phyloP scores from a whole-genome alignment of 2,113 vertebrate genomes.

The Himantopus leucocephalus region DNA sequence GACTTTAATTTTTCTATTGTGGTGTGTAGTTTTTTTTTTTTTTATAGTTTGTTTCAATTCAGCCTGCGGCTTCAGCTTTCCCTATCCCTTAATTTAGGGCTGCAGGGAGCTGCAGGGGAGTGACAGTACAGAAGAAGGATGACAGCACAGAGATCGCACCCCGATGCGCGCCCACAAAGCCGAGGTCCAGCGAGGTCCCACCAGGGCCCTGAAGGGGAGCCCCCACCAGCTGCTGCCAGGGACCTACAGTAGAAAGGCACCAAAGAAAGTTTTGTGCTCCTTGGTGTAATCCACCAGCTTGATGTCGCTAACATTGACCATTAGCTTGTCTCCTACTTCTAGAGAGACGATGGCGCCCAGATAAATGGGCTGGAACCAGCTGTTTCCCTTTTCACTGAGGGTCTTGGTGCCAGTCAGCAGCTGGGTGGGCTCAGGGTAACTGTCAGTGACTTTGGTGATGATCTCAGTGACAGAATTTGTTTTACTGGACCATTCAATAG shows the following conservation, averaged over 20 bases:
- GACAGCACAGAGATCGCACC: background rate
- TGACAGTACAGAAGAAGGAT: background rate
- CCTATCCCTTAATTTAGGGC: background rate
- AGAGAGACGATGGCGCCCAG: slow-evolving; percentile 73
- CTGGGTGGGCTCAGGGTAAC: slow-evolving; percentile 69
- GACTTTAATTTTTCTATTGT: background rate
- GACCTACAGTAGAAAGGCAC: slow-evolving; percentile 74
- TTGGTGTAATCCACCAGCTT: slow-evolving; percentile 76
- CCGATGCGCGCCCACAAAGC: fast-evolving
- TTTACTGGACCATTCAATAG: background rate
- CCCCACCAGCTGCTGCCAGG: background rate
- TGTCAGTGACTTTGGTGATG: slow-evolving; percentile 74
- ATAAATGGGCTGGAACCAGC: slow-evolving; percentile 74
- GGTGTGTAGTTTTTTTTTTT: background rate
- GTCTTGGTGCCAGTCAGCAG: slow-evolving; percentile 73
- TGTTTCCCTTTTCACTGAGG: slow-evolving; percentile 59
- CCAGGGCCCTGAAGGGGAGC: background rate
- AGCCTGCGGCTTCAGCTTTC: background rate
- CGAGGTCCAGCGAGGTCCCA: background rate
- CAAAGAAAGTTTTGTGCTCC: slow-evolving; percentile 81
- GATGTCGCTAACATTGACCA: slow-evolving; percentile 76
- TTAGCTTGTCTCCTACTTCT: slow-evolving; percentile 72
- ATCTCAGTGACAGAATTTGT: slow-evolving; percentile 49
- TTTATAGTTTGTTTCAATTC: background rate
- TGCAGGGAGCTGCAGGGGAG: background rate